Base-by-base conservation (phyloP, 64 coral and sea anemone genomes). In the Montipora sp. region DNA sequence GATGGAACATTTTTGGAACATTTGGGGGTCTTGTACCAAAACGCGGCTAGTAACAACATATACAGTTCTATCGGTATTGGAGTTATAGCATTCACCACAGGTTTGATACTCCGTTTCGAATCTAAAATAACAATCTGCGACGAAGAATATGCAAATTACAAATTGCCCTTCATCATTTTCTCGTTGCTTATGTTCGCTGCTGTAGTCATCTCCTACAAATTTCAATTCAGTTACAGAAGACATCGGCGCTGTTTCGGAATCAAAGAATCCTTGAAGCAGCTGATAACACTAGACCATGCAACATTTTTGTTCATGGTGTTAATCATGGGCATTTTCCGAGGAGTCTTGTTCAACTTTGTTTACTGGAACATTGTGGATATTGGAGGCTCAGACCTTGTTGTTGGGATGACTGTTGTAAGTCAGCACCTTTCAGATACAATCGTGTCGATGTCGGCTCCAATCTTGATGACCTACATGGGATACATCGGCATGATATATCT, bases 1-100 rank as follows among this genome's bases (percentile, higher is more conserved):
- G 95, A 94, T 83, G 95, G 95, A 43, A 98, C 95, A 45, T 98
- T 98, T 58, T 68, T 98, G 79, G 95, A 98, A 22, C 95, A 94
- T 80, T 89, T 98, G 55, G 95, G 92, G 27, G 95, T 98, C 4
- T 68, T 98, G 13, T 78, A 91, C 50, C 92, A 98, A 92, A 94
- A 94, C 14, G 83, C 94, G 19, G 79, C 71, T 57, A 81, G 79
- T 44, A 98, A 94, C 79, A 94, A 79, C 67, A 19, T 94, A 3
- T 98, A 89, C 61, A 98, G 95, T 24, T 90, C 95, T 3, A 67
- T 98, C 10, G 95, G 92, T 22, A 92, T 98, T 77, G 95, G 92
- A 3, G 74, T 94, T 22, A 53, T 89, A 22, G 92, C 95, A 10
- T 87, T 98, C 7, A 8, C 83, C 19, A 94, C 95, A 27, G 95